Percentiles rank a stretch among this genome's conserved stretches.
Conservation (phyloP, 2,113 vertebrate species). For the Tamias sibiricus region DNA sequence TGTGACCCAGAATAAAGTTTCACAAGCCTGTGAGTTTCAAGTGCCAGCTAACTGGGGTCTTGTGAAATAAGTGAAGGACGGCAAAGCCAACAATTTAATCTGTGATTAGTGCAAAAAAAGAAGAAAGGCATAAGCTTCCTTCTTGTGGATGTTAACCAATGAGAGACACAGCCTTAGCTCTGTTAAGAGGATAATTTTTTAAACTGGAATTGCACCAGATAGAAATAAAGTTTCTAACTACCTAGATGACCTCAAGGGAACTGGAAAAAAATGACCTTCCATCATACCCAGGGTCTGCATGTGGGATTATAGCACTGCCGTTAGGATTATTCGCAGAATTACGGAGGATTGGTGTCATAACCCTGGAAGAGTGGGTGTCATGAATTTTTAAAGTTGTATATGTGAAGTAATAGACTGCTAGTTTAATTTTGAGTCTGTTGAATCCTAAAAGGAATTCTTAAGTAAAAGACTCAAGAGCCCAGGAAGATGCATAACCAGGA, state of each 20-base stretch:
- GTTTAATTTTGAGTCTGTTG: background rate
- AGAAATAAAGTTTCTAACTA: background rate
- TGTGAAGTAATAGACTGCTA: background rate
- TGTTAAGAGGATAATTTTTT: background rate
- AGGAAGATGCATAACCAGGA: background rate
- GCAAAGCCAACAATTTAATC: background rate
- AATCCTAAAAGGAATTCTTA: conserved; percentile 2
- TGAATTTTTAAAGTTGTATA: background rate
- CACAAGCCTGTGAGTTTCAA: background rate
- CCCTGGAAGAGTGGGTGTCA: background rate
- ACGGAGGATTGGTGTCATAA: background rate
- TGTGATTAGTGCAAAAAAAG: background rate
- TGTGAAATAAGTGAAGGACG: background rate
- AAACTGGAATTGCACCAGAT: background rate
- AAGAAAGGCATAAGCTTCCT: background rate
- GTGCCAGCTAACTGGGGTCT: background rate
- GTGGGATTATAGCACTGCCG: background rate
- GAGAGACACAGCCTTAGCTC: background rate
- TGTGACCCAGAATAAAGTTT: background rate
- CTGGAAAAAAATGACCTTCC: background rate
- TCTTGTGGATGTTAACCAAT: background rate
- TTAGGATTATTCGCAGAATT: background rate
- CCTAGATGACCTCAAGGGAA: background rate
- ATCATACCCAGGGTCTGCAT: background rate
- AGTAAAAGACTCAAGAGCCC: background rate